These are phyloP conservation scores for Eurypyga helias DNA, from an alignment of 2,113 vertebrate species.

Conservation along the genomic window DNA sequence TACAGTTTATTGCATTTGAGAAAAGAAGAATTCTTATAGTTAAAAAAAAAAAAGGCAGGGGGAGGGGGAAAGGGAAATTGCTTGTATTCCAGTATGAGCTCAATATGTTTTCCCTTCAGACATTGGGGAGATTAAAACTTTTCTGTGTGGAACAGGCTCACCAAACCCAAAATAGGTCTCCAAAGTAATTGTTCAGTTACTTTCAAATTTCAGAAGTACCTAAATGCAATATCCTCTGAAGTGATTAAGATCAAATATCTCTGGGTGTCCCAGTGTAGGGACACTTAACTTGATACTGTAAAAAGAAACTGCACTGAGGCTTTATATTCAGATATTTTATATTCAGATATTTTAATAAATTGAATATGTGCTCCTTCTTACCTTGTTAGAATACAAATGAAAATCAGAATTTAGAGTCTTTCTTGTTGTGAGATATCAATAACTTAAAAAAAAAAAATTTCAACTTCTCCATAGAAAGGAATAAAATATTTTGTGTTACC, in stretches of 20 bases:
- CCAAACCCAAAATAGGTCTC: neutral
- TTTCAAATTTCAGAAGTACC: neutral
- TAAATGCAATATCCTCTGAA: neutral
- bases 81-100: neutral
- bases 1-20: neutral
- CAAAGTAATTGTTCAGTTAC: neutral
- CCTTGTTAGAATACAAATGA: neutral
- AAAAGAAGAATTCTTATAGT: neutral
- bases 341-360: neutral
- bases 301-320: neutral
- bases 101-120: neutral
- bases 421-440: neutral
- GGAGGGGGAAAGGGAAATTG: too few species aligned
- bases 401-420: neutral
- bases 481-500: neutral
- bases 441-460: neutral
- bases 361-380: neutral
- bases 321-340: neutral
- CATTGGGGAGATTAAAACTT: neutral
- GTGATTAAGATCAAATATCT: neutral
- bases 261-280: neutral
- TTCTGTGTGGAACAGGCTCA: neutral
- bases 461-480: neutral
- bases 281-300: neutral
- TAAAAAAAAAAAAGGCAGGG: neutral